Evolutionary conservation across 1,140 invertebrate genomes (phyloP).

Genomic region (Drosophila nikananu): DNA sequence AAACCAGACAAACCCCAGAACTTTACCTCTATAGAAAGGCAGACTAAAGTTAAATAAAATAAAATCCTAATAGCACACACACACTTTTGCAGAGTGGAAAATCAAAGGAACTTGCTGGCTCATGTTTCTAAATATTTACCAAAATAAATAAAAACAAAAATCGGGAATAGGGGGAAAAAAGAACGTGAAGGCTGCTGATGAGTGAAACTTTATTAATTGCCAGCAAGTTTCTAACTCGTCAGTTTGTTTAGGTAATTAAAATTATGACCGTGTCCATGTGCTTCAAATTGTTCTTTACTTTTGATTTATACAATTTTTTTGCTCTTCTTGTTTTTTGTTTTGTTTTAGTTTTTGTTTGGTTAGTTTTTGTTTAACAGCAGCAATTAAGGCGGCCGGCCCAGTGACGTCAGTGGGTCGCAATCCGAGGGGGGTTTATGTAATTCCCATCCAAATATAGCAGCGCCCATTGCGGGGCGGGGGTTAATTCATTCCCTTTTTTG

Average conservation of each 20-base stretch:
- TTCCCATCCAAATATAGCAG: constrained; percentile 16
- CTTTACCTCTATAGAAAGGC: neutral
- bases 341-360: neutral
- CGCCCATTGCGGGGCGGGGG: constrained; percentile 4
- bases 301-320: constrained; percentile 30
- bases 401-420: constrained; percentile 45
- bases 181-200: constrained; percentile 8
- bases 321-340: neutral
- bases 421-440: constrained; percentile 28
- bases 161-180: neutral
- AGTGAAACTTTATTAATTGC: constrained; percentile 74
- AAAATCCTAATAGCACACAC: constrained; percentile 16
- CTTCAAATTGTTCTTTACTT: constrained; percentile 39
- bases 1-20: constrained; percentile 6
- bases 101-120: constrained; percentile 43
- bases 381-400: constrained; percentile 36
- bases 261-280: constrained; percentile 57
- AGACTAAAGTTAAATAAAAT: constrained; percentile 22
- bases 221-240: constrained; percentile 60
- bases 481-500: constrained; percentile 27
- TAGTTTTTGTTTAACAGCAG: constrained; percentile 31
- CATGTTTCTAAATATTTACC: constrained; percentile 68
- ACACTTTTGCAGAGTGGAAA: neutral
- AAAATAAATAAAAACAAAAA: constrained; percentile 42
- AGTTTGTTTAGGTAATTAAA: constrained; percentile 81